Conservation (phyloP, 2,888 invertebrate genomes). For the Macrosiphum euphorbiae region DNA sequence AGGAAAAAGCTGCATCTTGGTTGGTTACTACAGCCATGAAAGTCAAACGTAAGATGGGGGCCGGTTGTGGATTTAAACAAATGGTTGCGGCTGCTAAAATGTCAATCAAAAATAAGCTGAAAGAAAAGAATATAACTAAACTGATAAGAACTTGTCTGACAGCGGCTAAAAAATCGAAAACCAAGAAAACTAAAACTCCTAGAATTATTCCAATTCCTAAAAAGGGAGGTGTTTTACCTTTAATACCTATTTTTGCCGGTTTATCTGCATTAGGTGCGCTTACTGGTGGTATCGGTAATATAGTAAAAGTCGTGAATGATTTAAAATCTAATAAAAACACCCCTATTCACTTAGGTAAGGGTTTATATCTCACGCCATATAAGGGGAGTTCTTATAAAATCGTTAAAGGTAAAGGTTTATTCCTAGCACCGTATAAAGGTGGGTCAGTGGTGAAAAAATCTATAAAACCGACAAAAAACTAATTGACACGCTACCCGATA, state of each 20-base stretch:
- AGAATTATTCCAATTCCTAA: slow-evolving; percentile 69
- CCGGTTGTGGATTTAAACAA: no score
- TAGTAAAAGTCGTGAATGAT: not conserved
- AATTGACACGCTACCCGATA: no score
- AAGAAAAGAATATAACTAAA: no score
- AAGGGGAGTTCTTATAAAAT: no score
- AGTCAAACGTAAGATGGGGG: no score
- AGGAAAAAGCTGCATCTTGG: no score
- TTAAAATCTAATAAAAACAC: not conserved
- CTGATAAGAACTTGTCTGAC: no score
- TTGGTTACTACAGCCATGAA: no score
- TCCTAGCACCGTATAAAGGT: slow-evolving; percentile 66
- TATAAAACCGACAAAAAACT: no score
- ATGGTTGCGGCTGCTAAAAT: slow-evolving; percentile 68
- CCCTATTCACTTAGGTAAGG: not conserved
- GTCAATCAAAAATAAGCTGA: not conserved
- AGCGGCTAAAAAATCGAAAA: no score
- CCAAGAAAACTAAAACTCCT: slow-evolving; percentile 48
- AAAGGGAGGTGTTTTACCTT: slow-evolving; percentile 68
- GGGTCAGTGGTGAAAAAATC: slow-evolving; percentile 57
- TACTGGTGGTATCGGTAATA: not conserved
- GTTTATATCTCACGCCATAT: not conserved
- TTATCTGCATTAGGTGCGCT: not conserved
- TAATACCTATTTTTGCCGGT: not conserved
- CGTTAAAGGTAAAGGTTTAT: slow-evolving; percentile 68